phyloP scores from a whole-genome alignment of 2,888 invertebrate species.

The Harpagoxenus sublaevis region DNA sequence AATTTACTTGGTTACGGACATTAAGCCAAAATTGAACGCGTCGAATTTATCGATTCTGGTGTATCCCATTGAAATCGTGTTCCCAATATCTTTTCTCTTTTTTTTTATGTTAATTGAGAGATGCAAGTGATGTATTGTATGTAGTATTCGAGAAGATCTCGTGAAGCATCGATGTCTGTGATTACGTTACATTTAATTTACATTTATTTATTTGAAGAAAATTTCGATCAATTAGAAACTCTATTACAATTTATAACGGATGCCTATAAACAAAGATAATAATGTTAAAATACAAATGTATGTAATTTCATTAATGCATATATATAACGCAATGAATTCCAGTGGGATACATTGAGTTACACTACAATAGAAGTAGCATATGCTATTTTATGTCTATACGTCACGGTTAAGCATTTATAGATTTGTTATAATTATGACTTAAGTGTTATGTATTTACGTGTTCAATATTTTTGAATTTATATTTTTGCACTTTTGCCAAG shows the following conservation, averaged over 20 bases:
- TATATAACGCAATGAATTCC: conserved; percentile 51
- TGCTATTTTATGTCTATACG: conserved; percentile 53
- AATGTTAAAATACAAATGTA: conserved; percentile 22
- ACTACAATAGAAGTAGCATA: conserved; percentile 53
- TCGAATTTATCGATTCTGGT: conserved; percentile 23
- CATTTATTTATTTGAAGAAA: conserved; percentile 34
- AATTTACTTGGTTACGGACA: conserved; percentile 43
- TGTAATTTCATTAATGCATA: conserved; percentile 17
- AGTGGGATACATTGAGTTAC: conserved; percentile 57
- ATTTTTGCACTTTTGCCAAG: conserved; percentile 35
- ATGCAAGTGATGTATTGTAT: neutral
- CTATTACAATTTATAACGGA: conserved; percentile 16
- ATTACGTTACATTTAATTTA: conserved; percentile 51
- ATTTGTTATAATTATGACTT: conserved; percentile 37
- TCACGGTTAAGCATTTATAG: conserved; percentile 50
- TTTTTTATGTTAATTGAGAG: conserved; percentile 12
- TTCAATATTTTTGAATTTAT: conserved; percentile 41
- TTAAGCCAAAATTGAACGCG: conserved; percentile 58
- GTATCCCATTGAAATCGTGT: conserved; percentile 53
- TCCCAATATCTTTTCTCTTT: neutral
- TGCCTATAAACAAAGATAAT: conserved; percentile 16
- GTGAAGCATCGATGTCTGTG: conserved; percentile 44
- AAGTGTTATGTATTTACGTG: conserved; percentile 33
- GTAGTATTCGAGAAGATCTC: conserved; percentile 40
- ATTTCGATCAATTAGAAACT: conserved; percentile 28